Evolutionary conservation across 2,113 vertebrate species (phyloP), one percentile per base, ranked within the genome.

Genomic region (Cephalophus harveyi): DNA sequence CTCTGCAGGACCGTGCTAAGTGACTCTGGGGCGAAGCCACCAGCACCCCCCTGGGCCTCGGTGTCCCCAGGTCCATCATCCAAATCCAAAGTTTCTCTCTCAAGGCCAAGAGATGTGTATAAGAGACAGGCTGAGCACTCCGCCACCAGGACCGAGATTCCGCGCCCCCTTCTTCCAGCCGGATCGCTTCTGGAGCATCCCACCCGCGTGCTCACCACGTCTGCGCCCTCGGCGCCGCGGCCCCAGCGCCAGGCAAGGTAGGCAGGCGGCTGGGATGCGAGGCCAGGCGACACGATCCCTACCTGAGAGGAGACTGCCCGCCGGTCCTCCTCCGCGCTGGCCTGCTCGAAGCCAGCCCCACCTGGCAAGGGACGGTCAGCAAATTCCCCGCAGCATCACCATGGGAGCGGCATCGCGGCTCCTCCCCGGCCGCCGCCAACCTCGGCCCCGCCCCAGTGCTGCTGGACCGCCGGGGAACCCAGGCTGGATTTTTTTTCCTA

Each of bases 351-450:
- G 95, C 98, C 98, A 98, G 98, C 98, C 98, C 98, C 98, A 98
- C 97, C 98, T 96, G 94, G 96, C 97, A 91, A 99, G 99, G 99
- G 99, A 98, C 96, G 98, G 98, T 99, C 99, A 98, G 97, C 98
- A 98, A 99, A 99, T 99, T 98, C 96, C 97, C 96, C 96, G 93
- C 98, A 71, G 91, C 96, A 89, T 94, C 97, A 92, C 90, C 21
- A 76, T 78, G 78, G 93, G 48, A 92, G 95, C 87, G 17, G 91
- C 97, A 67, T 55, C 87, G 87, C 57, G 52, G 94, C 97, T 93
- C 96, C 96, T 85, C 97, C 97, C 96, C 21, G 81, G 90, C 91
- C 15, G 46, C 50, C 90, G 93, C 91, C 89, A 79, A 81, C 71
- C 87, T 64, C 10, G 71, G 96, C 96, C 91, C 97, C 93, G 95